Conservation (phyloP, 2,113 vertebrate species). For the Tragelaphus buxtoni region DNA sequence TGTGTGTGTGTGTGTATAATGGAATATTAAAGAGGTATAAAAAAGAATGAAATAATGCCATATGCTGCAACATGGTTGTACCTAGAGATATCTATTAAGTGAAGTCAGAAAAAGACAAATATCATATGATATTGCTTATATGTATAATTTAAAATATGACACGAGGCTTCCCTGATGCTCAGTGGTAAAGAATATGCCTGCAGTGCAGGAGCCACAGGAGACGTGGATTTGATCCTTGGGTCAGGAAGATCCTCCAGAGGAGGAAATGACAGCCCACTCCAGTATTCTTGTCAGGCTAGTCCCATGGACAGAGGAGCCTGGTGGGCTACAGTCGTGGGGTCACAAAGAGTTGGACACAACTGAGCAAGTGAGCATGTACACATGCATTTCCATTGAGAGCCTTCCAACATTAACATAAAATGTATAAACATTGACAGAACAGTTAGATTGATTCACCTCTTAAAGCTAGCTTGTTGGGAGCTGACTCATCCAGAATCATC, state of each 20-base stretch:
- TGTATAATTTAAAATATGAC: neutral
- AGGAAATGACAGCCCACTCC: neutral
- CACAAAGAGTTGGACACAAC: neutral
- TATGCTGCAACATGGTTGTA: neutral
- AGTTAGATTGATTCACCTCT: constrained; percentile 60
- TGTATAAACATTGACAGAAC: constrained; percentile 49
- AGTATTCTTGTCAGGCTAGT: neutral
- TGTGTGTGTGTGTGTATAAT: neutral
- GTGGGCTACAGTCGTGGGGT: neutral
- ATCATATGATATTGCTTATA: neutral
- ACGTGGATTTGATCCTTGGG: neutral
- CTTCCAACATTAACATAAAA: constrained; percentile 50
- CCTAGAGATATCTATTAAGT: neutral
- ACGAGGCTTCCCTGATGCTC: neutral
- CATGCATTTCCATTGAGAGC: neutral
- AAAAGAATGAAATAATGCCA: neutral
- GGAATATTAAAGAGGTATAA: neutral
- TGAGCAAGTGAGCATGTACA: neutral
- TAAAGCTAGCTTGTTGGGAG: constrained; percentile 46
- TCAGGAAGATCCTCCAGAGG: neutral
- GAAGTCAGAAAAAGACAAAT: neutral
- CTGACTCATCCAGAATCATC: constrained; percentile 44
- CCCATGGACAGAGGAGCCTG: neutral
- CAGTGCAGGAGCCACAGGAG: neutral
- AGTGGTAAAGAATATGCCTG: neutral